Percentiles rank a stretch among this genome's conserved stretches.
Conservation (phyloP, 2,113 vertebrate species). For the Paramisgurnus dabryanus region DNA sequence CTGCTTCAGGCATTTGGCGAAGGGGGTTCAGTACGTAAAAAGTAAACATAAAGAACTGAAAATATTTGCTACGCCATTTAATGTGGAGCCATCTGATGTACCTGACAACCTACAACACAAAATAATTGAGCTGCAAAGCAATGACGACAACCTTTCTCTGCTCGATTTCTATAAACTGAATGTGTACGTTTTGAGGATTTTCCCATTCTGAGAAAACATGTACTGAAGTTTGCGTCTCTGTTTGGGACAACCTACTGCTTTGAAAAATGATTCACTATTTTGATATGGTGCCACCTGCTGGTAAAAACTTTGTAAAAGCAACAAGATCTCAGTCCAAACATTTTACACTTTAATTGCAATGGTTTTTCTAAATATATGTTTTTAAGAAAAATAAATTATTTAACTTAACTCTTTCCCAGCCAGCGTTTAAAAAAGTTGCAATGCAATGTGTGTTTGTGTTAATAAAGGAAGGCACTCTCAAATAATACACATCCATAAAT, state of each 20-base stretch:
- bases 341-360: no score
- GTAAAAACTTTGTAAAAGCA: no score
- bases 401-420: no score
- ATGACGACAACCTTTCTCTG: conserved; percentile 58
- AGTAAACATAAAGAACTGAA: conserved; percentile 53
- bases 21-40: conserved; percentile 58
- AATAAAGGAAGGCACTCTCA: no score
- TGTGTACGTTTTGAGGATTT: background rate
- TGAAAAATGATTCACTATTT: conserved; percentile 15
- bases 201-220: conserved; percentile 60
- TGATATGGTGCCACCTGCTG: no score
- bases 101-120: conserved; percentile 57
- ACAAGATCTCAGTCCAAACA: no score
- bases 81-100: conserved; percentile 61
- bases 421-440: no score
- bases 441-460: no score
- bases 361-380: no score
- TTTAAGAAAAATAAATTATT: no score
- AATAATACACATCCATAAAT: no score
- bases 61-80: conserved; percentile 60
- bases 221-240: conserved; percentile 61
- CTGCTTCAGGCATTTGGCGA: conserved; percentile 52
- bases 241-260: conserved; percentile 56
- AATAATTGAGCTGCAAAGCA: no score
- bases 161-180: conserved; percentile 50